Conservation (phyloP, 1,140 invertebrate genomes). For the Listronotus bonariensis region DNA sequence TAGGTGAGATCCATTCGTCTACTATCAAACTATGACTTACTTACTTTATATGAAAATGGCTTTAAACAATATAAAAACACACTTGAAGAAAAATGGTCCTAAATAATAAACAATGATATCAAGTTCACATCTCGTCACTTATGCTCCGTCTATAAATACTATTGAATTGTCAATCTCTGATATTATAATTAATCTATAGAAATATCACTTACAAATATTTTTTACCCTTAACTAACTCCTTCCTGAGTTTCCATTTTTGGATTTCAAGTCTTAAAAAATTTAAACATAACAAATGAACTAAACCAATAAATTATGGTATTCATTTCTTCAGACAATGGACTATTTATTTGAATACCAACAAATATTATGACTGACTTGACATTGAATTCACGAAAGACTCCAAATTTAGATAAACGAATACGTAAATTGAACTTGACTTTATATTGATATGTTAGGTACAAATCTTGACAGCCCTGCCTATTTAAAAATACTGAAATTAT, state of each 20-base stretch:
- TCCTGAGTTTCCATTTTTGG: conserved; percentile 25
- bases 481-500: not conserved
- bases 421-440: conserved; percentile 11
- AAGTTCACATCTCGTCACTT: too few species aligned
- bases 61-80: too few species aligned
- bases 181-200: too few species aligned
- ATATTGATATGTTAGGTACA: conserved; percentile 8
- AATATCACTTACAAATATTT: conserved; percentile 7
- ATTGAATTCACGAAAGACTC: conserved; percentile 6
- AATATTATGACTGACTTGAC: conserved; percentile 19
- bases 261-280: conserved; percentile 3
- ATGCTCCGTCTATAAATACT: too few species aligned
- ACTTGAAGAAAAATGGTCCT: too few species aligned
- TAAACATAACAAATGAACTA: conserved; percentile 7
- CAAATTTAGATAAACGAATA: conserved; percentile 13
- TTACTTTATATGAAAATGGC: too few species aligned
- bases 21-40: too few species aligned
- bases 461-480: conserved; percentile 2
- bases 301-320: not conserved
- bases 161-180: too few species aligned
- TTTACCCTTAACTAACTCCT: conserved; percentile 13
- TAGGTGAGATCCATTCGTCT: too few species aligned
- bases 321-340: conserved; percentile 6
- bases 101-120: too few species aligned
- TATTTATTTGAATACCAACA: conserved; percentile 2